Base-by-base conservation (phyloP, 2,888 invertebrate genomes). In the Phasia obesa region DNA sequence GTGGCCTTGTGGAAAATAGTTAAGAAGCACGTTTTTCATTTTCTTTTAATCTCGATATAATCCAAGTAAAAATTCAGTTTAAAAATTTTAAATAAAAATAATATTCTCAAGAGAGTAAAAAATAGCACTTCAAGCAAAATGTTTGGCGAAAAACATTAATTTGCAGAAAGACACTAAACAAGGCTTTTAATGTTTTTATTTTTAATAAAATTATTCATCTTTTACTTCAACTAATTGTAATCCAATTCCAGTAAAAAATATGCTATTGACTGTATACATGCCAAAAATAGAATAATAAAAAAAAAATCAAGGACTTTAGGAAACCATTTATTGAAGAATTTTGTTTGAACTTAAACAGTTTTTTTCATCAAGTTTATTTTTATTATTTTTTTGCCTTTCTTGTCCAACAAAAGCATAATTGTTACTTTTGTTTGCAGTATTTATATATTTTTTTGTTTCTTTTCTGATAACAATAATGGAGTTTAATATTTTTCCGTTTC, bases 401-500 rank as follows among this genome's bases (percentile, higher is more conserved):
- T 44, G 13, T 23, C 15, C 0, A 7, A 25, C 11, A 31, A 17
- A 47, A 70, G 0, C 57, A 57, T 27, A 57, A 69, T 57, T 69
- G 55, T 69, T 67, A 23, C 21, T 31, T n/a, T 42, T 38, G 13
- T 2, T 27, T 44, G 27, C 21, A 7, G 17, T 17, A 2, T 15
- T n/a, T 49, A 19, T 31, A 17, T 47, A 4, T 49, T 38, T 42
- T 17, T 11, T 6, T 67, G n/a, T 67, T 51, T 38, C 9, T 35
- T 21, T 25, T 73, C 38, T 21, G 19, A 19, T 42, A 51, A 59
- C 47, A 57, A 13, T 44, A 57, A 47, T 59, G 57, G 57, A 47
- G 21, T 59, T 70, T 70, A 47, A 70, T 70, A 70, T 47, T 35
- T 17, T 70, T 70, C 57, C 70, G 57, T 59, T 70, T 57, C 57